phyloP scores from a whole-genome alignment of 2,888 invertebrate genomes.

The Sarcophaga variegata region DNA sequence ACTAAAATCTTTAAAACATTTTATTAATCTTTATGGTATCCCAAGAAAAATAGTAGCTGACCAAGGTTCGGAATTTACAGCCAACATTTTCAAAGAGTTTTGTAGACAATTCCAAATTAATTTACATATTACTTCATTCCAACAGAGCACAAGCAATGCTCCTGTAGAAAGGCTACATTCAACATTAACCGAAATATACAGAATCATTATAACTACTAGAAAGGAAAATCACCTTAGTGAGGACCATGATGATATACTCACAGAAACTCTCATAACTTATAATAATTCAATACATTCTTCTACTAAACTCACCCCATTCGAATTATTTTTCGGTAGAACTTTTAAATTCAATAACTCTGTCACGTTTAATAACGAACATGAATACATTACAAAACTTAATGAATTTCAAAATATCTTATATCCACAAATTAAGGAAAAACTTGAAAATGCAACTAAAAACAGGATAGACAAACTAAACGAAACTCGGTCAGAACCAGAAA shows the following conservation, averaged over 20 bases:
- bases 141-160: constrained; percentile 19
- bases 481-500: constrained; percentile 1
- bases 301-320: constrained; percentile 40
- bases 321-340: constrained; percentile 32
- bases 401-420: constrained; percentile 10
- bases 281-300: neutral
- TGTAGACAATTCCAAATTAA: constrained; percentile 23
- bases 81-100: constrained; percentile 22
- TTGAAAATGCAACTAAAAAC: neutral
- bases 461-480: constrained; percentile 18
- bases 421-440: constrained; percentile 12
- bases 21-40: constrained; percentile 11
- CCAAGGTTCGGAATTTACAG: constrained; percentile 32
- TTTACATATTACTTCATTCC: constrained; percentile 19
- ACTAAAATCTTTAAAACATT: neutral
- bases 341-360: constrained; percentile 19
- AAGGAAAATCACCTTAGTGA: constrained; percentile 33
- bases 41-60: constrained; percentile 21
- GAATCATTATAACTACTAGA: constrained; percentile 29
- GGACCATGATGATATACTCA: constrained; percentile 39
- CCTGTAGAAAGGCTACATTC: constrained; percentile 6
- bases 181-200: constrained; percentile 50
- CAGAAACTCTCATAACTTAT: constrained; percentile 19
- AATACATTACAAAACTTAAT: constrained; percentile 43
- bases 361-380: constrained; percentile 35